phyloP scores from a whole-genome alignment of 2,888 invertebrate genomes.

The Drosophila affinis region DNA sequence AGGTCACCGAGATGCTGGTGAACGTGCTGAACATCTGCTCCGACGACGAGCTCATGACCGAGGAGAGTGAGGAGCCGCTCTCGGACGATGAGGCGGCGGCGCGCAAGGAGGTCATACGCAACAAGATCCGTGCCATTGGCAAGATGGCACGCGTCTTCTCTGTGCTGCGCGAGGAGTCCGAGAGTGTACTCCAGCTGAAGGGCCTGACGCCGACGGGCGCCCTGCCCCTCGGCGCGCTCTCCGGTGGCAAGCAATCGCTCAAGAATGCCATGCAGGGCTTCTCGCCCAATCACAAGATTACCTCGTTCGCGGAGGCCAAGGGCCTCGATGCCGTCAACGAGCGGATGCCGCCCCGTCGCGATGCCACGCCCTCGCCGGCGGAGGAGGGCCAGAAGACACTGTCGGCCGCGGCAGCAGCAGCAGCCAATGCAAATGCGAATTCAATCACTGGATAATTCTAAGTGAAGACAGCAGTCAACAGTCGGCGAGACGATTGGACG shows the following conservation, averaged over 20 bases:
- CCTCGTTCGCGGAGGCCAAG: slow-evolving; percentile 99
- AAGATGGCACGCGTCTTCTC: slow-evolving; percentile 99
- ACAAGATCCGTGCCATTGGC: slow-evolving; percentile 99
- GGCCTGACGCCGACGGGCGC: slow-evolving; percentile 99
- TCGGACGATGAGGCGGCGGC: slow-evolving; percentile 92
- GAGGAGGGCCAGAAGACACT: slow-evolving; percentile 81
- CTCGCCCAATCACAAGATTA: slow-evolving; percentile 98
- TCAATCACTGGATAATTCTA: slow-evolving; percentile 82
- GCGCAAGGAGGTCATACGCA: slow-evolving; percentile 99
- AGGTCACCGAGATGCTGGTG: slow-evolving; percentile 99
- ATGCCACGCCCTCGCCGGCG: slow-evolving; percentile 89
- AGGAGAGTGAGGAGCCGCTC: slow-evolving; percentile 91
- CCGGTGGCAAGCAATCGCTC: slow-evolving; percentile 97
- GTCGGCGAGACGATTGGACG: too few relatives aligned
- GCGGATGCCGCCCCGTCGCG: slow-evolving; percentile 98
- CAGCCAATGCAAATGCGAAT: slow-evolving; percentile 81
- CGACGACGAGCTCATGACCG: slow-evolving; percentile 98
- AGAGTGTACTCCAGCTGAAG: slow-evolving; percentile 98
- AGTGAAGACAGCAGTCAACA: slow-evolving; percentile 50
- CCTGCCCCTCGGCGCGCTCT: slow-evolving; percentile 96
- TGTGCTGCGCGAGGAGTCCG: slow-evolving; percentile 99
- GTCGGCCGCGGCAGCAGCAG: slow-evolving; percentile 81
- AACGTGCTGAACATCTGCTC: slow-evolving; percentile 99
- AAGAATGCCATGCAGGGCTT: slow-evolving; percentile 98
- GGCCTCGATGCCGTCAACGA: slow-evolving; percentile 99